Conservation (phyloP, 2,888 invertebrate species). For the Andrena marginata region DNA sequence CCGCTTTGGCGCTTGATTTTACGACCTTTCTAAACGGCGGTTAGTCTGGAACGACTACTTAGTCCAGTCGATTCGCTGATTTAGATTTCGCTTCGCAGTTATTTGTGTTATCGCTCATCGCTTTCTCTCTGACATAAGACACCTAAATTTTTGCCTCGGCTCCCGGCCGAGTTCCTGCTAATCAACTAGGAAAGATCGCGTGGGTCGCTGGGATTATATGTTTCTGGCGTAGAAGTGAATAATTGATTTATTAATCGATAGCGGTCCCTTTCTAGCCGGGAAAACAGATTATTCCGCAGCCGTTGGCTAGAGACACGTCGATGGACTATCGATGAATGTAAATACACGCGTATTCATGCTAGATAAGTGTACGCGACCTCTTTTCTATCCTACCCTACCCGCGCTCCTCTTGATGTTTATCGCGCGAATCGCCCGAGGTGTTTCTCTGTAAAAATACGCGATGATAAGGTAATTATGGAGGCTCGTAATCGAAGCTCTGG, state of each 20-base stretch:
- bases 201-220: background rate
- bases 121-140: constrained; percentile 20
- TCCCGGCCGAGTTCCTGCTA: background rate
- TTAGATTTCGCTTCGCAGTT: background rate
- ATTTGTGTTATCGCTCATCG: constrained; percentile 2
- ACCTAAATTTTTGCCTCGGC: background rate
- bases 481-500: background rate
- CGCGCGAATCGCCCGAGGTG: background rate
- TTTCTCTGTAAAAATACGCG: constrained; percentile 7
- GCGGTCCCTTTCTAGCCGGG: constrained; percentile 1
- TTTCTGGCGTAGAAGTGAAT: background rate
- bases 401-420: background rate
- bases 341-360: constrained; percentile 9
- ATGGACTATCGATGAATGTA: constrained; percentile 26
- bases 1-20: background rate
- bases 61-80: background rate
- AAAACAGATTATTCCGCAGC: constrained; percentile 8
- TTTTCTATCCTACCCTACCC: constrained; percentile 9
- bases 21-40: background rate
- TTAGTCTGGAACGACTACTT: background rate
- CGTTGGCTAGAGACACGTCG: background rate
- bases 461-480: background rate
- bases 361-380: constrained; percentile 26
- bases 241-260: constrained; percentile 9
- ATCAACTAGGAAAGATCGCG: background rate